Percentiles rank a stretch among this genome's conserved stretches.
Conservation (phyloP, 1,140 invertebrate genomes). For the Tetragnatha versicolor region DNA sequence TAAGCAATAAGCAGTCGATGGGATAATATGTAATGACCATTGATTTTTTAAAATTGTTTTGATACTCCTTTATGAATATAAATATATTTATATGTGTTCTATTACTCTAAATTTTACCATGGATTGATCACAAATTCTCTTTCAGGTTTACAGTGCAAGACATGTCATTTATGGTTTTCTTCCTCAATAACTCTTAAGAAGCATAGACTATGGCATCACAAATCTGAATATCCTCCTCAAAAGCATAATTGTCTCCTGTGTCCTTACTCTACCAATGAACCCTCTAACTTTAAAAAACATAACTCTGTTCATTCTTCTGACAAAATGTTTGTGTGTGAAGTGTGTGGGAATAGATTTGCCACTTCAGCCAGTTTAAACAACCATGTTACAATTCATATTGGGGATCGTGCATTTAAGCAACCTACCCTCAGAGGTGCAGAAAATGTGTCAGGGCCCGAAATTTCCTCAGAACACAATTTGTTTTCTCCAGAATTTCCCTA, state of each 20-base stretch:
- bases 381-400: constrained; percentile 4
- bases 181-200: neutral
- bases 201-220: constrained; percentile 31
- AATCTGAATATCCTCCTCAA: constrained; percentile 7
- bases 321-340: constrained; percentile 60
- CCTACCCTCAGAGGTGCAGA: too few relatives aligned
- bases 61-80: too few relatives aligned
- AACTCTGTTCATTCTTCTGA: constrained; percentile 64
- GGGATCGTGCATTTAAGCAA: too few relatives aligned
- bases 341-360: constrained; percentile 37
- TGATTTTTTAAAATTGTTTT: too few relatives aligned
- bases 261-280: constrained; percentile 39
- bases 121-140: too few relatives aligned
- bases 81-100: too few relatives aligned
- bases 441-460: too few relatives aligned
- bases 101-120: too few relatives aligned
- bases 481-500: too few relatives aligned
- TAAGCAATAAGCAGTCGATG: too few relatives aligned
- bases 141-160: constrained; percentile 1
- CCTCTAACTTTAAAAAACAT: constrained; percentile 61
- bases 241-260: constrained; percentile 20
- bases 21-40: too few relatives aligned
- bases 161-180: constrained; percentile 34
- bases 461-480: too few relatives aligned
- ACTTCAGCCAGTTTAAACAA: constrained; percentile 6